Conservation (phyloP, 2,888 invertebrate species). For the Lagria hirta region DNA sequence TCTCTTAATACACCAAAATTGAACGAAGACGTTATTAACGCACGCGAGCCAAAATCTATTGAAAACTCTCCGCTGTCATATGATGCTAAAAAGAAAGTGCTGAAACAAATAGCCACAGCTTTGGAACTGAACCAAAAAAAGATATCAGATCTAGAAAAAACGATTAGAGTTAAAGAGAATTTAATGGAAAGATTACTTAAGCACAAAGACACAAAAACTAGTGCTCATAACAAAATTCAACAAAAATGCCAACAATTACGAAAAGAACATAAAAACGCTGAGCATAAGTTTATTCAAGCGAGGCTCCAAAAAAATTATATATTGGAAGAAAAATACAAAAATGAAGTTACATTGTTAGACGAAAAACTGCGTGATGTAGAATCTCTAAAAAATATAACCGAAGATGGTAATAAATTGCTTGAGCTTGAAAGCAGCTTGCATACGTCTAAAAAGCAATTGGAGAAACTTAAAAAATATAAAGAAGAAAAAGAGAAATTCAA, state of each 20-base stretch:
- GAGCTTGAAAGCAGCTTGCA: conserved; percentile 73
- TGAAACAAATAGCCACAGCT: conserved; percentile 47
- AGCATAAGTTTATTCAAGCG: conserved; percentile 59
- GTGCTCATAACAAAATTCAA: conserved; percentile 62
- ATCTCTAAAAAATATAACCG: conserved; percentile 56
- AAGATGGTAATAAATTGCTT: conserved; percentile 66
- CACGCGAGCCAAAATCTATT: conserved; percentile 29
- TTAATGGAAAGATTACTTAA: conserved; percentile 69
- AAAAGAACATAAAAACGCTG: conserved; percentile 61
- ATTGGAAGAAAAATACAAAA: conserved; percentile 46
- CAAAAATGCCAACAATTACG: conserved; percentile 65
- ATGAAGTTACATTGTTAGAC: conserved; percentile 52
- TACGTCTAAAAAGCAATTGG: conserved; percentile 74
- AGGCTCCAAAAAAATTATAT: conserved; percentile 49
- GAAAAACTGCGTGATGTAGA: conserved; percentile 52
- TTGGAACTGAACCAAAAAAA: conserved; percentile 68
- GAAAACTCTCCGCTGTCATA: conserved; percentile 32
- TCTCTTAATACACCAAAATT: conserved; percentile 36
- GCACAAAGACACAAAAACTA: conserved; percentile 60
- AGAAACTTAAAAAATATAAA: conserved; percentile 71
- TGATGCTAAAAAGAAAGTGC: conserved; percentile 44
- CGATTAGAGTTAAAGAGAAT: conserved; percentile 70
- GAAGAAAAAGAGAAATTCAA: conserved; percentile 74
- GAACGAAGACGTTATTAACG: conserved; percentile 33
- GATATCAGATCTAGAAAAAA: conserved; percentile 68